These are phyloP conservation scores for Cygnus buccinator DNA, from an alignment of 2,113 vertebrate genomes.

Conservation along the genomic window DNA sequence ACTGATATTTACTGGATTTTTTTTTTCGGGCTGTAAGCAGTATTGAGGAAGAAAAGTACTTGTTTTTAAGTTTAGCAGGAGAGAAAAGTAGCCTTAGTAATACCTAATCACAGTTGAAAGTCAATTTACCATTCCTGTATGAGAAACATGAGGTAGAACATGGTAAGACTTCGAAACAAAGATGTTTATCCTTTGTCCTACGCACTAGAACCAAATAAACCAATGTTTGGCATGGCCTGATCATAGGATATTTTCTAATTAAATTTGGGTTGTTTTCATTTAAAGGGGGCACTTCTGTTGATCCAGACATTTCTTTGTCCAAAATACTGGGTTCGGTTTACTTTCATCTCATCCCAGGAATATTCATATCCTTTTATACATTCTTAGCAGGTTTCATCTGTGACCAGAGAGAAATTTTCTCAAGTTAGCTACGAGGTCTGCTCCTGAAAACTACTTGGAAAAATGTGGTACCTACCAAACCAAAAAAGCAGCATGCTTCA, in stretches of 20 bases:
- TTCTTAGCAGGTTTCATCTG: not conserved
- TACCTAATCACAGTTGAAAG: not conserved
- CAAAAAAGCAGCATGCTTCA: not conserved
- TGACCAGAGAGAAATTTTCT: not conserved
- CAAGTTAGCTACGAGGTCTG: not conserved
- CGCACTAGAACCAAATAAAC: not conserved
- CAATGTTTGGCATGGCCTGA: no score
- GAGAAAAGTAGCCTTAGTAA: not conserved
- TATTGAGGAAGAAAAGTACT: not conserved
- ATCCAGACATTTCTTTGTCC: not conserved
- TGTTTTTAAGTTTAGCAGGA: not conserved
- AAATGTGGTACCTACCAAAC: not conserved
- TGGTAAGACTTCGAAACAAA: not conserved
- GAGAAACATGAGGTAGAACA: not conserved
- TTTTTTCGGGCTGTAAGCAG: not conserved
- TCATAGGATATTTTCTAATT: not conserved
- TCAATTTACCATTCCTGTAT: not conserved
- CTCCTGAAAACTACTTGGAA: not conserved
- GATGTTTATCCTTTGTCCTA: not conserved
- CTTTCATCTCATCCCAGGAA: not conserved
- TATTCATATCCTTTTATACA: not conserved
- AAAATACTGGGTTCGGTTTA: not conserved
- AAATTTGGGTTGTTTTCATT: not conserved
- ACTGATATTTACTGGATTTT: not conserved
- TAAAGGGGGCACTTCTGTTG: not conserved